Conservation (phyloP, 2,888 invertebrate species). For the Cephus rjabovi region DNA sequence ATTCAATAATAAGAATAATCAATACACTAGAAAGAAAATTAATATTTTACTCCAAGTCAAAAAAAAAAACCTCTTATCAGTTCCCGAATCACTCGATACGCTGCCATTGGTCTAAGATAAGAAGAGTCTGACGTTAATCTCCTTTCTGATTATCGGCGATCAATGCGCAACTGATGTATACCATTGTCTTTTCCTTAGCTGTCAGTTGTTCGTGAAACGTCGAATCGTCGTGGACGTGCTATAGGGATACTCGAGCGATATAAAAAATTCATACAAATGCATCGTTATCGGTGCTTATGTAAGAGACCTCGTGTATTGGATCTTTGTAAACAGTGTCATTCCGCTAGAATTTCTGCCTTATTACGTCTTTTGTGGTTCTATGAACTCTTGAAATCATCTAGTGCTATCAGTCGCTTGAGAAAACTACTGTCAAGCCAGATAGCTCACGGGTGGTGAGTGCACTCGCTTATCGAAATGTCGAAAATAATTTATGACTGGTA, state of each 20-base stretch:
- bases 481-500: neutral
- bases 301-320: neutral
- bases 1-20: neutral
- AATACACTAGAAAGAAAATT: neutral
- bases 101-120: neutral
- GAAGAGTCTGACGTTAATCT: neutral
- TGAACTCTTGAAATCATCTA: neutral
- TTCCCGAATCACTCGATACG: neutral
- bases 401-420: neutral
- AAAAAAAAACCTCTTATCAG: neutral
- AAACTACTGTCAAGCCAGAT: neutral
- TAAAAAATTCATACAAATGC: neutral
- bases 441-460: neutral
- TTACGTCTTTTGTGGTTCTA: neutral
- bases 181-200: neutral
- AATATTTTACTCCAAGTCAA: neutral
- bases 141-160: neutral
- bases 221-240: neutral
- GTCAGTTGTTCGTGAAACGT: neutral
- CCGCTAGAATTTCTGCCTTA: neutral
- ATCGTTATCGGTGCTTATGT: neutral
- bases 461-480: neutral
- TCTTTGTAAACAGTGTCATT: neutral
- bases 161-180: neutral
- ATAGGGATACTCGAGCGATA: no score